Conservation (phyloP, 1,140 invertebrate species). For the Dreissena rostriformis region DNA sequence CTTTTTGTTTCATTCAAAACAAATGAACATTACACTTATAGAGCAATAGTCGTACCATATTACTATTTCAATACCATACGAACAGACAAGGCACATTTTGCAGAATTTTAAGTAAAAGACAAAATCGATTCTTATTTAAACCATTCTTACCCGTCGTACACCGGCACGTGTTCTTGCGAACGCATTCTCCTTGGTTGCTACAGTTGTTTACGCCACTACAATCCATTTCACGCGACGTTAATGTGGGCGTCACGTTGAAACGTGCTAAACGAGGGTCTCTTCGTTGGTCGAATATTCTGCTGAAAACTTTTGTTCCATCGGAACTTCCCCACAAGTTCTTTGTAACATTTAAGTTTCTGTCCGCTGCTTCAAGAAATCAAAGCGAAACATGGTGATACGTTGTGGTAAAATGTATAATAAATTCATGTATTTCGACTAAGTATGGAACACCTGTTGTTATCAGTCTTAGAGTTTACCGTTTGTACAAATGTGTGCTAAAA, state of each 20-base stretch:
- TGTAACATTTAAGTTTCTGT: neutral
- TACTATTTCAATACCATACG: neutral
- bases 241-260: neutral
- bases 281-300: conserved; percentile 22
- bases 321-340: conserved; percentile 39
- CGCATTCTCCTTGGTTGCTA: conserved; percentile 50
- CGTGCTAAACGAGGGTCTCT: neutral
- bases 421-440: neutral
- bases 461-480: no score
- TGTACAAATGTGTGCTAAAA: no score
- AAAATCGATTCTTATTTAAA: no score
- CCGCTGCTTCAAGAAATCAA: neutral
- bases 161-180: conserved; percentile 43
- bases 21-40: no score
- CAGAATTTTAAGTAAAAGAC: no score
- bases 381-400: neutral
- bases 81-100: neutral
- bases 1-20: no score
- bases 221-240: neutral
- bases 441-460: no score
- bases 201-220: conserved; percentile 50
- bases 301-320: conserved; percentile 13
- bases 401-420: neutral
- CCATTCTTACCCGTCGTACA: conserved; percentile 21
- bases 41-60: neutral